These are phyloP conservation scores for Acanthosepion esculentum DNA, from an alignment of 2,888 invertebrate species.

Conservation along the genomic window DNA sequence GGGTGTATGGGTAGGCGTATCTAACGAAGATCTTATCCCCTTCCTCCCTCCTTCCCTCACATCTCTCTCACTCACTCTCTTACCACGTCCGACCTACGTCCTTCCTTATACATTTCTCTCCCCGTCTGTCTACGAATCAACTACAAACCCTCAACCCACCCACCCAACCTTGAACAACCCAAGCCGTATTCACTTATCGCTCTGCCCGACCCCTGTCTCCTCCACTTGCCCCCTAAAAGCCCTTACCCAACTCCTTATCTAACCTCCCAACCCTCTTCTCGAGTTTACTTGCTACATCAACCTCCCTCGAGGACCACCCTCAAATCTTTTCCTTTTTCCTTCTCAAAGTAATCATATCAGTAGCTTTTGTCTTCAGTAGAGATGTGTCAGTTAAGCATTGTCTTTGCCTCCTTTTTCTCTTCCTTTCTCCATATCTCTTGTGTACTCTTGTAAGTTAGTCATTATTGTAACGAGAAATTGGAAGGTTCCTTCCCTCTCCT, in stretches of 20 bases:
- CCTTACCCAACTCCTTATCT: slow-evolving; percentile 14
- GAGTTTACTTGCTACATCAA: slow-evolving; percentile 11
- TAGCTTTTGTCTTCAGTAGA: neutral
- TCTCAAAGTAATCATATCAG: slow-evolving; percentile 9
- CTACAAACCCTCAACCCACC: neutral
- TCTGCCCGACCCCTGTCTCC: slow-evolving; percentile 5
- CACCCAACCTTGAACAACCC: neutral
- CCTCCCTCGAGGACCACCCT: neutral
- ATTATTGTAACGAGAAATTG: slow-evolving; percentile 21
- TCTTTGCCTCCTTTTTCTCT: neutral
- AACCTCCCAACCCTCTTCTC: neutral
- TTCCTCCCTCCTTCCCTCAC: too few species aligned
- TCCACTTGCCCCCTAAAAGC: slow-evolving; percentile 18
- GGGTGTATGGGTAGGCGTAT: neutral
- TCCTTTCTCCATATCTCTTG: neutral
- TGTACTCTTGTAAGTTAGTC: neutral
- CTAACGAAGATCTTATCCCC: neutral
- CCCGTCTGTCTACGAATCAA: neutral
- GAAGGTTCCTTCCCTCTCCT: neutral
- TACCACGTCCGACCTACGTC: too few species aligned
- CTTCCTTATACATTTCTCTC: neutral
- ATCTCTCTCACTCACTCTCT: too few species aligned
- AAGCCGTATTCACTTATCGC: slow-evolving; percentile 18
- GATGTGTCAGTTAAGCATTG: neutral
- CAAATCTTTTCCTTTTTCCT: neutral